These are phyloP conservation scores for Phaedon cochleariae DNA, from an alignment of 2,888 invertebrate species.

Conservation along the genomic window DNA sequence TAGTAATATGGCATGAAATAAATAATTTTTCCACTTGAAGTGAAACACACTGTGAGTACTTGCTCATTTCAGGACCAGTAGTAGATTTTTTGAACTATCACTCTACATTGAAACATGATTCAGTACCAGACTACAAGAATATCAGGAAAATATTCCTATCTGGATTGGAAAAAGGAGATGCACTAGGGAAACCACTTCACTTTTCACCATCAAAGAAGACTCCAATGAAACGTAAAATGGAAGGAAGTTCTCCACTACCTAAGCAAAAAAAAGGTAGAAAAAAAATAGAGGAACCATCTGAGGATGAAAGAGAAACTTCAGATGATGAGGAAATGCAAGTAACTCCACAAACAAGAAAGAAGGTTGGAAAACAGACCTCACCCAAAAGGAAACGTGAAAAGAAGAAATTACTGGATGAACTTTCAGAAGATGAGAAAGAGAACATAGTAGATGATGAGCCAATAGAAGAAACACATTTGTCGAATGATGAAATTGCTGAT, in stretches of 20 bases:
- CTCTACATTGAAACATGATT: conserved; percentile 72
- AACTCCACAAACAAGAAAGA: conserved; percentile 24
- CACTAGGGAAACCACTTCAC: conserved; percentile 68
- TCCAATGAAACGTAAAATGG: conserved; percentile 27
- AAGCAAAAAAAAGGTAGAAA: conserved; percentile 30
- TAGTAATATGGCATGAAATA: too few relatives aligned
- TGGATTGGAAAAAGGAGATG: conserved; percentile 70
- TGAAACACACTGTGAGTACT: neutral
- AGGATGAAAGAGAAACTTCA: conserved; percentile 21
- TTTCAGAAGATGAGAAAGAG: conserved; percentile 27
- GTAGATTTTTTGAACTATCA: conserved; percentile 75
- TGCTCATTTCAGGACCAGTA: conserved; percentile 66
- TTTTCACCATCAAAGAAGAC: conserved; percentile 59
- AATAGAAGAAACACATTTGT: neutral
- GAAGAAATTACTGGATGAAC: neutral
- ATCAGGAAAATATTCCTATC: conserved; percentile 71
- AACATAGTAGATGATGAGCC: conserved; percentile 19
- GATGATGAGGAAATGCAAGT: conserved; percentile 10
- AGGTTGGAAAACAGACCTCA: neutral
- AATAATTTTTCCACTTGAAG: neutral
- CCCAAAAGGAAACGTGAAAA: conserved; percentile 5
- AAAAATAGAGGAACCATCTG: conserved; percentile 10
- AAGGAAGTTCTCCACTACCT: conserved; percentile 14
- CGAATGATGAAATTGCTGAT: neutral
- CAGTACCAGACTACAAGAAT: conserved; percentile 77